Evolutionary conservation across 2,113 vertebrate species (phyloP).

Genomic region (Anoura caudifer): DNA sequence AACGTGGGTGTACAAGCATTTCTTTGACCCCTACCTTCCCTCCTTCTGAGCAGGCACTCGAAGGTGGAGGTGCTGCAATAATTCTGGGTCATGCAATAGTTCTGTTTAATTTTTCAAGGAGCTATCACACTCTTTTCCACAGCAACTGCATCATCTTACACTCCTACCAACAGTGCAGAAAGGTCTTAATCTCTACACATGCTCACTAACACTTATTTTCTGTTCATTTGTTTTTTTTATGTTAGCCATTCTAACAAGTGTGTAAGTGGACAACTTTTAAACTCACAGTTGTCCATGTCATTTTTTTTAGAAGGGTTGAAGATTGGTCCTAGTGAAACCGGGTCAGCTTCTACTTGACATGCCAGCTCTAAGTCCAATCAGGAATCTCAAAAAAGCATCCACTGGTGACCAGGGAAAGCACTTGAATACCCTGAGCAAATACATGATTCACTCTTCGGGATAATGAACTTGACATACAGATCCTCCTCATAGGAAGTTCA

Average conservation of each 20-base stretch:
- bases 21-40: background rate
- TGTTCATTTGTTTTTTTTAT: background rate
- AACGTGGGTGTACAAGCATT: background rate
- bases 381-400: background rate
- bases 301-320: background rate
- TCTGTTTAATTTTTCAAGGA: background rate
- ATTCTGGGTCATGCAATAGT: background rate
- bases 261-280: background rate
- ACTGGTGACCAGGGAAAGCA: background rate
- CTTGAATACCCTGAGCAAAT: background rate
- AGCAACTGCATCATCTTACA: background rate
- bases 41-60: background rate
- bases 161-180: background rate
- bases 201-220: background rate
- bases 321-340: background rate
- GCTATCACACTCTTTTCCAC: background rate
- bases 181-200: background rate
- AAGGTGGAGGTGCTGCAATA: background rate
- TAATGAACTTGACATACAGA: background rate
- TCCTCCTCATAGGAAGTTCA: background rate
- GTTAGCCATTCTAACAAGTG: background rate
- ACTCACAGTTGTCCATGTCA: background rate
- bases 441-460: background rate
- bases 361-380: background rate
- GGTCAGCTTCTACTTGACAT: background rate